These are phyloP conservation scores for Achroia grisella DNA, from an alignment of 1,140 invertebrate species.

Conservation along the genomic window DNA sequence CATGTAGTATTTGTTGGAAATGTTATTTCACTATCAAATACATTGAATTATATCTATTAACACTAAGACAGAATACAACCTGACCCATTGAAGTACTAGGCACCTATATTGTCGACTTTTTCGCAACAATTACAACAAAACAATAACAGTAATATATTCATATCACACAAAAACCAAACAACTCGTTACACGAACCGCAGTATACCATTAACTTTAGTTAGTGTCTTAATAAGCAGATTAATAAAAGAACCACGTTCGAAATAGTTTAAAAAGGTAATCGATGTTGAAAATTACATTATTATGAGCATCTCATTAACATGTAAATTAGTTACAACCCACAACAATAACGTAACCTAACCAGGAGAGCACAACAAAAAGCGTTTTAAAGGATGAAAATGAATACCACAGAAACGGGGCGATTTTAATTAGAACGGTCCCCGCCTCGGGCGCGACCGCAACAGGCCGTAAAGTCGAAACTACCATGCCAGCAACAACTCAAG, in stretches of 20 bases:
- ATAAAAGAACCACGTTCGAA: slow-evolving; percentile 1
- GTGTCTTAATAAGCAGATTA: not conserved
- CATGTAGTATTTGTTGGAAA: too few relatives aligned
- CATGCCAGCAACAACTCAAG: slow-evolving; percentile 15
- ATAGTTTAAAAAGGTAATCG: slow-evolving; percentile 13
- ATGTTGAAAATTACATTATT: slow-evolving; percentile 25
- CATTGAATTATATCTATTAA: too few relatives aligned
- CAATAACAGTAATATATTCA: too few relatives aligned
- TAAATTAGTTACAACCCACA: slow-evolving; percentile 63
- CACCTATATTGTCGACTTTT: too few relatives aligned
- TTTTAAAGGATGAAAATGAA: slow-evolving; percentile 67
- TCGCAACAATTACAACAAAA: too few relatives aligned
- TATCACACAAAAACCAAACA: too few relatives aligned
- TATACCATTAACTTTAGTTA: too few relatives aligned
- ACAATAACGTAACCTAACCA: slow-evolving; percentile 55
- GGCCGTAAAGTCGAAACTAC: slow-evolving; percentile 32
- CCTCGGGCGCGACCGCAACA: slow-evolving; percentile 45
- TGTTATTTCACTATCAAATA: too few relatives aligned
- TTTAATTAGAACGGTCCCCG: slow-evolving; percentile 62
- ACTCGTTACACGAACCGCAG: too few relatives aligned
- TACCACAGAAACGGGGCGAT: slow-evolving; percentile 57
- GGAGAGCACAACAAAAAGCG: slow-evolving; percentile 54
- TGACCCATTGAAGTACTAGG: too few relatives aligned
- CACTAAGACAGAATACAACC: too few relatives aligned
- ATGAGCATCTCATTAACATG: slow-evolving; percentile 64